phyloP scores from a whole-genome alignment of 2,113 vertebrate genomes.

The Callospermophilus lateralis region DNA sequence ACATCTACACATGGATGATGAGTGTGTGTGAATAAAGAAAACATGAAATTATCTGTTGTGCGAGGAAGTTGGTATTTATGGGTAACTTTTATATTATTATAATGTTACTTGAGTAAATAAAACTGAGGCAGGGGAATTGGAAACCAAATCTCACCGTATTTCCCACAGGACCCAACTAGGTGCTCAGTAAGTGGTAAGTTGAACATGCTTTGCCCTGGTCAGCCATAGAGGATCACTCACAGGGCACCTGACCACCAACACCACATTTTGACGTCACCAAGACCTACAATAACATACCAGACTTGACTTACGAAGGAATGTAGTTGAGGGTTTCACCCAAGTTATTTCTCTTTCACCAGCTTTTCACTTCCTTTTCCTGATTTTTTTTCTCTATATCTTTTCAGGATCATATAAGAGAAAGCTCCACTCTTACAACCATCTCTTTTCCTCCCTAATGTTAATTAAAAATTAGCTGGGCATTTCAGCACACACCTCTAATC shows the following conservation, averaged over 20 bases:
- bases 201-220: not conserved
- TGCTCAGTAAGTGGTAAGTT: not conserved
- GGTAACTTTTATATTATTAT: not conserved
- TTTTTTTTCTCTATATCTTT: not conserved
- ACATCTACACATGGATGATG: not conserved
- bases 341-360: not conserved
- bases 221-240: not conserved
- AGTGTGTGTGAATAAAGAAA: not conserved
- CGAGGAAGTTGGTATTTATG: not conserved
- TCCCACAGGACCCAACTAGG: not conserved
- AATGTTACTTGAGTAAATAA: constrained; percentile 44
- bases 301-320: not conserved
- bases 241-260: too few relatives aligned
- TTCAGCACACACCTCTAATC: not conserved
- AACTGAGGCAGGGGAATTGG: not conserved
- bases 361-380: not conserved
- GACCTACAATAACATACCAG: not conserved
- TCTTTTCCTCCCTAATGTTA: not conserved
- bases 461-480: not conserved
- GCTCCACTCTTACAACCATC: not conserved
- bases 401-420: not conserved
- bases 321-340: not conserved
- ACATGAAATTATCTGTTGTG: not conserved
- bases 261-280: not conserved
- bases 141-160: not conserved